Evolutionary conservation across 2,113 vertebrate genomes (phyloP).

Genomic region (Sakesphorus luctuosus): DNA sequence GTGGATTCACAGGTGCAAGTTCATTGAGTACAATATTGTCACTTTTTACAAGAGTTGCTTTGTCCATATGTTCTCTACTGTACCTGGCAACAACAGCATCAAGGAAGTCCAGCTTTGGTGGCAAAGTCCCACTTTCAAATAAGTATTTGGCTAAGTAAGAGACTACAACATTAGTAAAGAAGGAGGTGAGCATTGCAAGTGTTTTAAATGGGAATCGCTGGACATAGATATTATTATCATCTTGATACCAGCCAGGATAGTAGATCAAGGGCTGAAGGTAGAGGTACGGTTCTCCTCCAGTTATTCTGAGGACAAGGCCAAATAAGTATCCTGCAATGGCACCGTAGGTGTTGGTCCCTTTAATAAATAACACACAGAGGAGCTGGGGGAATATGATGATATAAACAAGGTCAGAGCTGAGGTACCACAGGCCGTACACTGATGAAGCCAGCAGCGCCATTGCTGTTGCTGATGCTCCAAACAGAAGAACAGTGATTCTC

Average conservation of each 20-base stretch:
- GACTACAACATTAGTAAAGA: slow-evolving; percentile 86
- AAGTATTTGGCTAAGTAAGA: slow-evolving; percentile 92
- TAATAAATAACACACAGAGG: slow-evolving; percentile 93
- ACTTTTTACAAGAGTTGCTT: slow-evolving; percentile 89
- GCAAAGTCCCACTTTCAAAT: slow-evolving; percentile 92
- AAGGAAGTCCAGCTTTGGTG: slow-evolving; percentile 92
- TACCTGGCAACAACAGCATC: slow-evolving; percentile 93
- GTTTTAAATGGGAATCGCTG: slow-evolving; percentile 96
- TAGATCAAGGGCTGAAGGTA: slow-evolving; percentile 92
- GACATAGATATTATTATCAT: slow-evolving; percentile 80
- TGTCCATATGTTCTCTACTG: slow-evolving; percentile 97
- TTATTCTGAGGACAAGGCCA: slow-evolving; percentile 90
- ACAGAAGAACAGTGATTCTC: slow-evolving; percentile 90
- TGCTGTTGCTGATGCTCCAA: slow-evolving; percentile 91
- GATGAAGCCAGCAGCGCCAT: slow-evolving; percentile 94
- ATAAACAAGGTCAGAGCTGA: slow-evolving; percentile 96
- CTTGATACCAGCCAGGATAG: slow-evolving; percentile 88
- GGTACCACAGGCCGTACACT: slow-evolving; percentile 96
- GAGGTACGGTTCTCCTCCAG: slow-evolving; percentile 93
- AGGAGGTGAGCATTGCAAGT: slow-evolving; percentile 89
- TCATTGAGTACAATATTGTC: slow-evolving; percentile 94
- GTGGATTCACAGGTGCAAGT: slow-evolving; percentile 87
- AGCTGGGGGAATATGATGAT: slow-evolving; percentile 98
- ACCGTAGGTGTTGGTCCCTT: slow-evolving; percentile 95
- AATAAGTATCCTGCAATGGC: slow-evolving; percentile 90